Evolutionary conservation across 2,797 vertebrate species (phyloP).

Genomic region (Valencia hispanica): DNA sequence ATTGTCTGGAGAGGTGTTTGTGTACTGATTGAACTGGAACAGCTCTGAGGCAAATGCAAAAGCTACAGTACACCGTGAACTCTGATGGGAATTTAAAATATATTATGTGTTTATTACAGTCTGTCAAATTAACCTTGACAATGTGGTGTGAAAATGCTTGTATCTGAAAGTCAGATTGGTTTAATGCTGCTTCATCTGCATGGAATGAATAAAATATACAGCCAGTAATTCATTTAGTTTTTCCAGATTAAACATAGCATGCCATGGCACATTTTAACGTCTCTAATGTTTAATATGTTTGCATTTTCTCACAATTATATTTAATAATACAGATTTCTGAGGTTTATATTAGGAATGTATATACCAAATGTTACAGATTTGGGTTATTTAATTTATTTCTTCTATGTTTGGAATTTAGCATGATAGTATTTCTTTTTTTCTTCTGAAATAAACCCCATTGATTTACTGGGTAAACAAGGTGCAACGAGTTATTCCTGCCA

Average conservation of each 20-base stretch:
- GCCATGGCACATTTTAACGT: not conserved
- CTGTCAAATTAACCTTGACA: constrained; percentile 55
- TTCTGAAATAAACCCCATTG: constrained; percentile 50
- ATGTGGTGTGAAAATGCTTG: constrained; percentile 8
- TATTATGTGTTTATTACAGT: constrained; percentile 40
- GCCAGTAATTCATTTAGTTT: not conserved
- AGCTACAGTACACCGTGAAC: constrained; percentile 45
- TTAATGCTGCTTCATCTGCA: constrained; percentile 3
- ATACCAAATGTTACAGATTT: not conserved
- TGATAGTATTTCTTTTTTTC: constrained; percentile 16
- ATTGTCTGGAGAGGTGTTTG: constrained; percentile 64
- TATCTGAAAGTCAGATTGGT: constrained; percentile 19
- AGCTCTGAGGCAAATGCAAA: constrained; percentile 56
- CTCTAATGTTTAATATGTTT: not conserved
- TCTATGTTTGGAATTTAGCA: constrained; percentile 15
- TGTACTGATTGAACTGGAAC: constrained; percentile 62
- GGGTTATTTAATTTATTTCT: not conserved
- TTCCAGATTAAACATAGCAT: not conserved
- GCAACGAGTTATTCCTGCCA: constrained; percentile 56
- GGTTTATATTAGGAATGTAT: not conserved
- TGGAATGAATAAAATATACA: constrained; percentile 28
- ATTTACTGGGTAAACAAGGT: constrained; percentile 62
- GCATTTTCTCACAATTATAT: not conserved
- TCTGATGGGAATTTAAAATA: constrained; percentile 33
- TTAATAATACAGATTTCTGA: not conserved